A percentile compares a stretch with the other conserved stretches of the same genome.
Evolutionary conservation across 2,113 vertebrate genomes (phyloP).

Genomic region (Myiopsitta monachus): DNA sequence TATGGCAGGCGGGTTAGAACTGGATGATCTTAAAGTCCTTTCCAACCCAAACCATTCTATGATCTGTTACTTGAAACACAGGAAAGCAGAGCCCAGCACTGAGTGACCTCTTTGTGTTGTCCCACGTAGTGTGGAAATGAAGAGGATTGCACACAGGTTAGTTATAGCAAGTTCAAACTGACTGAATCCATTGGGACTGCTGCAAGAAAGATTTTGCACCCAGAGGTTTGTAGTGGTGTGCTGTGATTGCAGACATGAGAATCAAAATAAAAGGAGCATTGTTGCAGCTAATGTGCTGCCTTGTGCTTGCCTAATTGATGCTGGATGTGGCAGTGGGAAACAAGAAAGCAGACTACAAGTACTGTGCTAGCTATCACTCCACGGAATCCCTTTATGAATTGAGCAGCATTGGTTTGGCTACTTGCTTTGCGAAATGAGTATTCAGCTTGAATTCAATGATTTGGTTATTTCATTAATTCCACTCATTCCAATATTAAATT

Average conservation of each 20-base stretch:
- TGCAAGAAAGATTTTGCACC: not conserved
- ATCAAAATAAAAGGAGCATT: not conserved
- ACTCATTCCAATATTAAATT: not conserved
- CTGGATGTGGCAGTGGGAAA: conserved; percentile 26
- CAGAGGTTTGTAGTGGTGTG: not conserved
- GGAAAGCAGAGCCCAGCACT: not conserved
- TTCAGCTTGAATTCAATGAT: not conserved
- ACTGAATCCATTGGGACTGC: not conserved
- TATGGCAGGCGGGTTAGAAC: not conserved
- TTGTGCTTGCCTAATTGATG: conserved; percentile 52
- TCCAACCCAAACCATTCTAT: not conserved
- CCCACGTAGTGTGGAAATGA: not conserved
- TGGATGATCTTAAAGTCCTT: not conserved
- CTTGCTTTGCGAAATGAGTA: not conserved
- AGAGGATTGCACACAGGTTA: not conserved
- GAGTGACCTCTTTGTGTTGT: not conserved
- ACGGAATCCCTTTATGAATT: not conserved
- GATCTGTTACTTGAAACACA: not conserved
- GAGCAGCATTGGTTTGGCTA: not conserved
- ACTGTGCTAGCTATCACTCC: not conserved
- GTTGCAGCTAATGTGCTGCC: conserved; percentile 49
- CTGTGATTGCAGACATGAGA: not conserved
- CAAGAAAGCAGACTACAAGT: conserved; percentile 26
- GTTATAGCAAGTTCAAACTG: not conserved
- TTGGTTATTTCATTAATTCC: not conserved